A percentile compares a stretch with the other conserved stretches of the same genome.
phyloP scores from a whole-genome alignment of 2,113 vertebrate genomes.

The Peromyscus californicus region DNA sequence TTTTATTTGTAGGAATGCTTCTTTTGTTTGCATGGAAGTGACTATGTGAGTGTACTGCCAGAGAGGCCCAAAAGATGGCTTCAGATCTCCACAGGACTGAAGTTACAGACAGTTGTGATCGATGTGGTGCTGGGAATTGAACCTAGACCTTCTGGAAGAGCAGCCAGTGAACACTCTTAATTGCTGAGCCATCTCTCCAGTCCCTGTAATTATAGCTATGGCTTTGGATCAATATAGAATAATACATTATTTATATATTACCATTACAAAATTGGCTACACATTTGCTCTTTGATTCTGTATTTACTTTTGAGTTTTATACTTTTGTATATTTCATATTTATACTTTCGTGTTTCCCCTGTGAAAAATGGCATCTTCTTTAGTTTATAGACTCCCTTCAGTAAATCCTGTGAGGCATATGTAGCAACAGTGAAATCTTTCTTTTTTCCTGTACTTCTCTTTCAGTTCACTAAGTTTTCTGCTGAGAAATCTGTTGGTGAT shows the following conservation, averaged over 20 bases:
- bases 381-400: neutral
- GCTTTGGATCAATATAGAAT: neutral
- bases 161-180: neutral
- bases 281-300: neutral
- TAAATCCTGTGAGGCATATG: neutral
- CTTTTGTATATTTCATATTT: neutral
- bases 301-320: constrained; percentile 5
- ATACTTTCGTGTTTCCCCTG: neutral
- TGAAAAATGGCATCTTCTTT: neutral
- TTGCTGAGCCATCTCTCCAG: neutral
- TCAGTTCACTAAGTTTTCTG: neutral
- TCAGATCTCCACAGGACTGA: neutral
- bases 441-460: neutral
- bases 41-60: neutral
- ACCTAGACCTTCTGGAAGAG: neutral
- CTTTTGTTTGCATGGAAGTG: neutral
- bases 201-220: neutral
- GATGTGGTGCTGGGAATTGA: neutral
- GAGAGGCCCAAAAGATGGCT: neutral
- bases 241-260: neutral
- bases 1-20: neutral
- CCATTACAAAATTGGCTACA: neutral
- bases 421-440: neutral
- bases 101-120: neutral
- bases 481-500: neutral